Conservation (phyloP, 2,797 vertebrate genomes). For the Triplophysa yarkandensis region DNA sequence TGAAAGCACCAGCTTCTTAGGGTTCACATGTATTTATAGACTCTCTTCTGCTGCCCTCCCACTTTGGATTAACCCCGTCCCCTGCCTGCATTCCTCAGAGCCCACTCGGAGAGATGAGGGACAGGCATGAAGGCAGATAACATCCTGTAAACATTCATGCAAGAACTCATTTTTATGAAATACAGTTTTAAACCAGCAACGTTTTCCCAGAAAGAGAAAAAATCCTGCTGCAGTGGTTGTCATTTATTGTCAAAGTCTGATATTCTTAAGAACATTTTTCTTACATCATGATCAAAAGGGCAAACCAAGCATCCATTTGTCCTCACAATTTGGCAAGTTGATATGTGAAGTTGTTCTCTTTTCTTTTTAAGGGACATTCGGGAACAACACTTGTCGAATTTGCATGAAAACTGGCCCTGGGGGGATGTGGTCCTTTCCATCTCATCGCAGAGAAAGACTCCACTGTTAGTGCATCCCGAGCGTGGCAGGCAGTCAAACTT, state of each 20-base stretch:
- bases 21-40: slow-evolving; percentile 73
- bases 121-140: slow-evolving; percentile 73
- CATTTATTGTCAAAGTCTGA: no score
- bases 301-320: no score
- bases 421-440: slow-evolving; percentile 56
- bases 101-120: slow-evolving; percentile 72
- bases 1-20: slow-evolving; percentile 71
- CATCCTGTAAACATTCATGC: slow-evolving; percentile 76
- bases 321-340: not conserved
- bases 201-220: slow-evolving; percentile 42
- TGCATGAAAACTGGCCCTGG: slow-evolving; percentile 48
- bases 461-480: slow-evolving; percentile 63
- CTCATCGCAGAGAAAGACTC: slow-evolving; percentile 65
- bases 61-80: slow-evolving; percentile 79
- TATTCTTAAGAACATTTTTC: no score
- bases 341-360: not conserved
- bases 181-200: not conserved
- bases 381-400: slow-evolving; percentile 7
- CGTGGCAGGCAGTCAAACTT: slow-evolving; percentile 57
- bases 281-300: no score
- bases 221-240: not conserved
- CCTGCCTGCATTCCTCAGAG: slow-evolving; percentile 75
- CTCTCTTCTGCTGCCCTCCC: slow-evolving; percentile 73
- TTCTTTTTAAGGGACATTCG: not conserved
- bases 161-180: slow-evolving; percentile 56